Conservation (phyloP, 2,888 invertebrate species). For the Quadroppia sp. region DNA sequence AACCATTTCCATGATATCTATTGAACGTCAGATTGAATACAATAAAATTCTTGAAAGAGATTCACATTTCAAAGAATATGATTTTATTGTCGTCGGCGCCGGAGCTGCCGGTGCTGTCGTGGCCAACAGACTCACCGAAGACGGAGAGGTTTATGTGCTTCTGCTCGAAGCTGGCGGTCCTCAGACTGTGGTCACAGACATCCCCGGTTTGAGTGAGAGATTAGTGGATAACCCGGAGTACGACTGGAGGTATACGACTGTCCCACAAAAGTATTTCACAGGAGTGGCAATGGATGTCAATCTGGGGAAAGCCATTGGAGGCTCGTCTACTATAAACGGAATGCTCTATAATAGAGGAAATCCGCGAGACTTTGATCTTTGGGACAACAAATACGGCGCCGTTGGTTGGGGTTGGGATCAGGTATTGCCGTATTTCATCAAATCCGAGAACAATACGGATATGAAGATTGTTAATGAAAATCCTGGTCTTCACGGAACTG, state of each 20-base stretch:
- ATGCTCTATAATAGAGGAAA: constrained; percentile 18
- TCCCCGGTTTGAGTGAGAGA: constrained; percentile 19
- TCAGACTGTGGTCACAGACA: constrained; percentile 12
- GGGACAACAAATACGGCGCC: neutral
- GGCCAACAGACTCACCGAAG: constrained; percentile 19
- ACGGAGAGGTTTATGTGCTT: neutral
- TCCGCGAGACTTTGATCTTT: neutral
- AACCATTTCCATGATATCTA: constrained; percentile 15
- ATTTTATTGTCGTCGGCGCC: constrained; percentile 22
- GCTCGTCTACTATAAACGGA: constrained; percentile 27
- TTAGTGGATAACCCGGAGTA: constrained; percentile 1
- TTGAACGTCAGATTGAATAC: constrained; percentile 21
- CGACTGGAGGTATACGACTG: constrained; percentile 7
- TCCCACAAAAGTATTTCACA: neutral
- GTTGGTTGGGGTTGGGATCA: constrained; percentile 7
- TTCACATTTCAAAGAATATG: neutral
- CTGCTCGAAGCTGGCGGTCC: constrained; percentile 15
- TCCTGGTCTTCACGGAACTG: constrained; percentile 4
- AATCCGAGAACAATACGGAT: constrained; percentile 23
- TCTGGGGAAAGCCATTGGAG: neutral
- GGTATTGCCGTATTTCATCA: constrained; percentile 11
- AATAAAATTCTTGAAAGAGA: constrained; percentile 9
- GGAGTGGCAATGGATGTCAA: neutral
- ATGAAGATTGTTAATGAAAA: neutral
- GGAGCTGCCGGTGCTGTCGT: constrained; percentile 6